Evolutionary conservation across 2,888 invertebrate species (phyloP).

Genomic region (Meteorus colon): DNA sequence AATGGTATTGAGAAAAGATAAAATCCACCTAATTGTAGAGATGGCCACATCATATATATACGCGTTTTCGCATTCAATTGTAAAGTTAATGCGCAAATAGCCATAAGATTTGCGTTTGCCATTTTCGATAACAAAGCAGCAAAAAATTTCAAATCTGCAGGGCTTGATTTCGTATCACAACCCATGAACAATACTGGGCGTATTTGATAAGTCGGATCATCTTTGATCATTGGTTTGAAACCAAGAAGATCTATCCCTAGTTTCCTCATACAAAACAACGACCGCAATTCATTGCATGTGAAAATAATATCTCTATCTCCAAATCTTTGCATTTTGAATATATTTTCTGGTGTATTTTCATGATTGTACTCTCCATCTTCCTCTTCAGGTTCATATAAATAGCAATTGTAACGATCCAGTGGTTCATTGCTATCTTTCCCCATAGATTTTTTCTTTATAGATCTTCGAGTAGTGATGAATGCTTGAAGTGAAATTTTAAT

Average conservation of each 20-base stretch:
- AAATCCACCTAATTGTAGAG: constrained; percentile 28
- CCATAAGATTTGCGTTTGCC: constrained; percentile 18
- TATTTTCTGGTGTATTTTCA: background rate
- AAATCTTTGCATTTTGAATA: background rate
- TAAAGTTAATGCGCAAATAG: constrained; percentile 27
- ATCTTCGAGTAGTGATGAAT: background rate
- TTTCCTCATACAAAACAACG: background rate
- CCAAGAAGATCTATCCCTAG: constrained; percentile 33
- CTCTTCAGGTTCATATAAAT: background rate
- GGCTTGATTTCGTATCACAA: background rate
- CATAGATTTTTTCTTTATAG: background rate
- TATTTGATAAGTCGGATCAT: constrained; percentile 17
- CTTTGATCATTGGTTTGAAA: constrained; percentile 4
- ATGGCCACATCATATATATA: constrained; percentile 33
- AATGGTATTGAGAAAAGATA: constrained; percentile 30
- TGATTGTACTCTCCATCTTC: constrained; percentile 1
- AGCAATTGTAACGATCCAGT: constrained; percentile 15
- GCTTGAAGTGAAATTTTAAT: constrained; percentile 29
- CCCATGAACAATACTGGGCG: constrained; percentile 21
- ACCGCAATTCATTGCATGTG: background rate
- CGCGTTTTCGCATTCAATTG: constrained; percentile 1
- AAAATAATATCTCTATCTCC: constrained; percentile 22
- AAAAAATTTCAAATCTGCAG: constrained; percentile 26
- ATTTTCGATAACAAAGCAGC: constrained; percentile 12
- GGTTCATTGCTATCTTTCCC: constrained; percentile 37